Percentiles rank a stretch among this genome's conserved stretches.
Conservation (phyloP, 2,797 vertebrate species). For the Heterohyrax brucei region DNA sequence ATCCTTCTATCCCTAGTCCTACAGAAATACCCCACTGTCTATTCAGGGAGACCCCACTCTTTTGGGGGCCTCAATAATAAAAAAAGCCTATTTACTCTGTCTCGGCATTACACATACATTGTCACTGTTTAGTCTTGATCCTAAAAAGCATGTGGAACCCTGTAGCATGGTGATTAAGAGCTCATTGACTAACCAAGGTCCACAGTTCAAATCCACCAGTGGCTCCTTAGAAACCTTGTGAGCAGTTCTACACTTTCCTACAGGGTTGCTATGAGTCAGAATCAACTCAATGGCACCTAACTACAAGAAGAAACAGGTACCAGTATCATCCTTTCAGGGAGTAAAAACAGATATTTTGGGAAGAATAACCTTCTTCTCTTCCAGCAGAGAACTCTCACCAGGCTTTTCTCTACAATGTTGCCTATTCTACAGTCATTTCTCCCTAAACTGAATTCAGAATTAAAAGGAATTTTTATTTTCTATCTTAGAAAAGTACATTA, state of each 20-base stretch:
- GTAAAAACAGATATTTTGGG: background rate
- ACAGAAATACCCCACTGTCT: background rate
- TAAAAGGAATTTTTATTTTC: conserved; percentile 47
- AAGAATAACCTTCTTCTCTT: background rate
- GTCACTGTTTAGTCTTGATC: background rate
- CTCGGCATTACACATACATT: background rate
- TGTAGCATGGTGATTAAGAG: too few relatives aligned
- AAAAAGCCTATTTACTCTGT: background rate
- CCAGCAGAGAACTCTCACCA: background rate
- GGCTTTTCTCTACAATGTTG: background rate
- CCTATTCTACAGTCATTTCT: conserved; percentile 18
- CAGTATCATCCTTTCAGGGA: background rate
- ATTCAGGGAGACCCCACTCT: background rate
- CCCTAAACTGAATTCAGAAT: background rate
- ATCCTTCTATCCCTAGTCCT: background rate
- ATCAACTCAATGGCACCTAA: too few relatives aligned
- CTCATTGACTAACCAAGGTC: too few relatives aligned
- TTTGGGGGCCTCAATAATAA: background rate
- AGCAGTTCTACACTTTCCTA: too few relatives aligned
- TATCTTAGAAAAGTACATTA: conserved; percentile 58
- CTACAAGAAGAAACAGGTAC: background rate
- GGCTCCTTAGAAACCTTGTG: too few relatives aligned
- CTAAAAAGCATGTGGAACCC: background rate
- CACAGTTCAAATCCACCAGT: too few relatives aligned
- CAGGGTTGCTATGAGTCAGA: too few relatives aligned